A percentile compares a stretch with the other conserved stretches of the same genome.
Evolutionary conservation across 2,113 vertebrate species (phyloP).

Genomic region (Hipposideros armiger): DNA sequence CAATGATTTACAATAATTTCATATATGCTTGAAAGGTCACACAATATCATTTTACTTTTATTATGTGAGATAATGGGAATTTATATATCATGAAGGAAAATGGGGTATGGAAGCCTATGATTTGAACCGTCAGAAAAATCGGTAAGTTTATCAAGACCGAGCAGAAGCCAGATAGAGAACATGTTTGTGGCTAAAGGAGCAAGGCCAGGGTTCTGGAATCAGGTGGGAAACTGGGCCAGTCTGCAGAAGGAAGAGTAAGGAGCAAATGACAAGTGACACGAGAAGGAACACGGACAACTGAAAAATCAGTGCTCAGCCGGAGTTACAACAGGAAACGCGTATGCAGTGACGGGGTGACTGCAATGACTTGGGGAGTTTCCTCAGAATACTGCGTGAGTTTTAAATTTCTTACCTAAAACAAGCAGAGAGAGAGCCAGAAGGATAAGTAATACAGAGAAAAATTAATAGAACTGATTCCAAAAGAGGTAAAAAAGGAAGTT

Average conservation of each 20-base stretch:
- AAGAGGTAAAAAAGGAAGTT: not conserved
- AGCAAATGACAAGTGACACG: not conserved
- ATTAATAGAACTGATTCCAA: not conserved
- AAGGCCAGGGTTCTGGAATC: too few species aligned
- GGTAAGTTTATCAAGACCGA: not conserved
- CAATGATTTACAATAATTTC: not conserved
- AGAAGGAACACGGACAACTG: not conserved
- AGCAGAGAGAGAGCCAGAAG: not conserved
- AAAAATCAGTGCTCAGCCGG: not conserved
- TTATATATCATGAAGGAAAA: not conserved
- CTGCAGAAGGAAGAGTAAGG: not conserved
- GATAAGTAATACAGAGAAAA: not conserved
- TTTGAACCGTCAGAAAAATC: not conserved
- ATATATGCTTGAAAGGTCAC: not conserved
- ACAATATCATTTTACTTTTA: not conserved
- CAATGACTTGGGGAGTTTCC: not conserved
- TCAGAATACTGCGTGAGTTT: not conserved
- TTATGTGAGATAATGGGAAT: not conserved
- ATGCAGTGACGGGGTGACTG: accelerated
- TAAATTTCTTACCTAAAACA: not conserved
- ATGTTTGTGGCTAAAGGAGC: not conserved
- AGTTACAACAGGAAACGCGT: accelerated
- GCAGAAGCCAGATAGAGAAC: not conserved
- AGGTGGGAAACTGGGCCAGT: too few species aligned
- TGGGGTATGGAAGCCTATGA: not conserved